Percentiles rank a stretch among this genome's conserved stretches.
Conservation (phyloP, 2,113 vertebrate species). For the Ondatra zibethicus region DNA sequence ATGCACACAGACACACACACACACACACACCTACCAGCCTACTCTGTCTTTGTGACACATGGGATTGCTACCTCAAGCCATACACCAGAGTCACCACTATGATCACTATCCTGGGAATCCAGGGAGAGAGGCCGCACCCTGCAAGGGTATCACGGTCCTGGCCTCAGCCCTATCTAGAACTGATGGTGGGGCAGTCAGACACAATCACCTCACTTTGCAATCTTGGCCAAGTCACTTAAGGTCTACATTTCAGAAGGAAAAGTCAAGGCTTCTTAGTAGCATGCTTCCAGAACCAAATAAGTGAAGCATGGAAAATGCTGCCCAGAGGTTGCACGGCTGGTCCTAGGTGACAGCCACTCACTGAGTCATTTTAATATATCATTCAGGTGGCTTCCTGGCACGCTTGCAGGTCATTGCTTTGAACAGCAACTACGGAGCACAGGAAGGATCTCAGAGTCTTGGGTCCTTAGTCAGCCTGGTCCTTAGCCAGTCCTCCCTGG, state of each 20-base stretch:
- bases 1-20: not conserved
- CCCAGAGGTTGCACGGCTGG: not conserved
- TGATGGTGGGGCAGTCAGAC: not conserved
- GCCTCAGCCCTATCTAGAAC: not conserved
- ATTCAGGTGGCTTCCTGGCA: not conserved
- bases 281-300: conserved; percentile 2
- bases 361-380: not conserved
- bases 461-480: too few relatives aligned
- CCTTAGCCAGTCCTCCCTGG: not conserved
- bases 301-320: not conserved
- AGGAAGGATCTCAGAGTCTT: not conserved
- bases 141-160: too few relatives aligned
- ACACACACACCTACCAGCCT: conserved; percentile 62
- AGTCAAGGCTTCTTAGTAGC: not conserved
- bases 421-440: not conserved
- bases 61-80: too few relatives aligned
- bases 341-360: accelerated
- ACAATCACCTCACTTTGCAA: not conserved
- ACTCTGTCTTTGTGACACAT: not conserved
- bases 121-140: not conserved
- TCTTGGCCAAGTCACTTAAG: not conserved
- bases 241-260: not conserved
- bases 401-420: not conserved
- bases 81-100: not conserved
- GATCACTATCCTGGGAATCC: not conserved